These are phyloP conservation scores for Tachystola acroxantha DNA, from an alignment of 2,888 invertebrate genomes.

Conservation along the genomic window DNA sequence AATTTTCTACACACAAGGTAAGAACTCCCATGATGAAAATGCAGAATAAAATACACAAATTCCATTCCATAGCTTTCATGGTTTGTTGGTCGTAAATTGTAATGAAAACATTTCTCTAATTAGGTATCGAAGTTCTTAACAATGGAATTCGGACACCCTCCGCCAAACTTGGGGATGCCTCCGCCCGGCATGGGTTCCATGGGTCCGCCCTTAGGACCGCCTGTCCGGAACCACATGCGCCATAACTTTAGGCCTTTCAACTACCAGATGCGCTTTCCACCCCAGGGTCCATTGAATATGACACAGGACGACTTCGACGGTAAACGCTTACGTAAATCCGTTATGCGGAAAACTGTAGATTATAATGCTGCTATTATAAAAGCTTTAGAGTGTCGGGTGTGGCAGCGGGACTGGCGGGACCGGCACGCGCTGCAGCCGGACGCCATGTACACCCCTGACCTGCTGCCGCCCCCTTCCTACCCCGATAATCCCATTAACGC, in stretches of 20 bases:
- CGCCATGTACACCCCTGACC: constrained; percentile 94
- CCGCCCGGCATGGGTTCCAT: constrained; percentile 54
- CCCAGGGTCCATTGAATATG: constrained; percentile 81
- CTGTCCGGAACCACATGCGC: constrained; percentile 65
- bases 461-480: constrained; percentile 96
- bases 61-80: constrained; percentile 11
- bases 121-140: constrained; percentile 67
- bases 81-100: constrained; percentile 28
- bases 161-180: constrained; percentile 64
- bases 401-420: constrained; percentile 96
- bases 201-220: constrained; percentile 46
- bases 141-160: constrained; percentile 73
- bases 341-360: constrained; percentile 98
- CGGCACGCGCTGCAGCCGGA: constrained; percentile 95
- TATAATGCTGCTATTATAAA: constrained; percentile 97
- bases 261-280: constrained; percentile 72
- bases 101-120: constrained; percentile 56
- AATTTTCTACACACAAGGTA: constrained; percentile 52
- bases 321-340: constrained; percentile 95
- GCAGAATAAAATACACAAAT: constrained; percentile 4
- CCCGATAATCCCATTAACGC: constrained; percentile 98
- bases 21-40: constrained; percentile 28
- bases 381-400: constrained; percentile 94
- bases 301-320: constrained; percentile 96
- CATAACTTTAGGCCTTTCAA: constrained; percentile 71